phyloP scores from a whole-genome alignment of 2,888 invertebrate genomes.

The Caenorhabditis zanzibari region DNA sequence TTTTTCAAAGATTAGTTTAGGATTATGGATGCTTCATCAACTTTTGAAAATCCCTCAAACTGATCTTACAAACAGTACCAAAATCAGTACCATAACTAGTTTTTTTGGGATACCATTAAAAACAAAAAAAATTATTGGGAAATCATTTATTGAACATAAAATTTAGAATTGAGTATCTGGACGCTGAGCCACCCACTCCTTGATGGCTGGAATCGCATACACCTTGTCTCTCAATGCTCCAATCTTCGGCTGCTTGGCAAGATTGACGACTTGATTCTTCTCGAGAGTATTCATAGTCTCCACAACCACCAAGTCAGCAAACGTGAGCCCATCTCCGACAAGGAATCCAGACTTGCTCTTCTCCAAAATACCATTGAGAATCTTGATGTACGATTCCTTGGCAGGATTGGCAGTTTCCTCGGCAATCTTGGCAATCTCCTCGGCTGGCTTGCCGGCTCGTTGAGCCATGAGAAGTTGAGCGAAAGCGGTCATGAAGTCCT shows the following conservation, averaged over 20 bases:
- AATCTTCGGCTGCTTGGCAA: constrained; percentile 19
- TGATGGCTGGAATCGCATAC: constrained; percentile 12
- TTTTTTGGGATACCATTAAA: too few relatives aligned
- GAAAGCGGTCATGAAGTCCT: constrained; percentile 2
- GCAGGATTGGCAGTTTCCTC: constrained; percentile 16
- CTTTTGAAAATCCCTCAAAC: too few relatives aligned
- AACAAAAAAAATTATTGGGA: too few relatives aligned
- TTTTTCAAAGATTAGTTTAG: too few relatives aligned
- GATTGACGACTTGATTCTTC: background rate
- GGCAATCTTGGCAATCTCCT: background rate
- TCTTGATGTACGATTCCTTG: constrained; percentile 36
- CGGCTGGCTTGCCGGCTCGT: background rate
- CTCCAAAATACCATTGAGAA: constrained; percentile 29
- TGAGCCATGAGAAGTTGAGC: background rate
- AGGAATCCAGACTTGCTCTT: constrained; percentile 50
- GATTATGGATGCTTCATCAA: too few relatives aligned
- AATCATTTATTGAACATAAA: background rate
- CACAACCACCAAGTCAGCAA: constrained; percentile 43
- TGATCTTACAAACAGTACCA: too few relatives aligned
- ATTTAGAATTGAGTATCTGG: constrained; percentile 42
- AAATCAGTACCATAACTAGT: too few relatives aligned
- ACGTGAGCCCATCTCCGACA: constrained; percentile 41
- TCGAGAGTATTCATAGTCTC: constrained; percentile 35
- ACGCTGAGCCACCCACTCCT: constrained; percentile 27
- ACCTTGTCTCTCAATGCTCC: constrained; percentile 14